Evolutionary conservation across 2,113 vertebrate species (phyloP).

Genomic region (Lepus americanus): DNA sequence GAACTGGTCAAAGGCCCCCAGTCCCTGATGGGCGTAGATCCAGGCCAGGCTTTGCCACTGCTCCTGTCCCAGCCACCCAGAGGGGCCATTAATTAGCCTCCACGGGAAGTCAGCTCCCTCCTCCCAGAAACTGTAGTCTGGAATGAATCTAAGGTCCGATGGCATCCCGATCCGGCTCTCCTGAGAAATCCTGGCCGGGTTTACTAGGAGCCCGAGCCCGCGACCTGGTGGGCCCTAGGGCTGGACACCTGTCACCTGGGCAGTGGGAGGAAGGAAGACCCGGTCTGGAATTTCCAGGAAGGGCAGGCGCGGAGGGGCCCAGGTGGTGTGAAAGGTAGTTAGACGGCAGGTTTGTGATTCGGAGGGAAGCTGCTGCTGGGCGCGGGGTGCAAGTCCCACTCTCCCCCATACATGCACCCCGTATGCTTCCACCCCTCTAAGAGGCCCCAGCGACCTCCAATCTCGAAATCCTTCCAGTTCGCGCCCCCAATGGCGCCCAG

Average conservation of each 20-base stretch:
- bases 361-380: background rate
- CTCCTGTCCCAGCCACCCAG: conserved; percentile 50
- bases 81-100: conserved; percentile 75
- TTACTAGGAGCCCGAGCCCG: background rate
- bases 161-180: conserved; percentile 26
- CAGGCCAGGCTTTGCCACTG: conserved; percentile 72
- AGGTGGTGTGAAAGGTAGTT: background rate
- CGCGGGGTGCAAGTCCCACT: background rate
- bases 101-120: conserved; percentile 20
- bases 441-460: background rate
- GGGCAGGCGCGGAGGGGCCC: background rate
- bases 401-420: background rate
- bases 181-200: conserved; percentile 55
- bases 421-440: background rate
- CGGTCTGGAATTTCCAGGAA: conserved; percentile 50
- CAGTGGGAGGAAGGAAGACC: conserved; percentile 22
- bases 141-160: background rate
- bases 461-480: background rate
- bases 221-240: background rate
- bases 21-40: conserved; percentile 43
- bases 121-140: background rate
- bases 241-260: conserved; percentile 82
- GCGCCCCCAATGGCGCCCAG: background rate
- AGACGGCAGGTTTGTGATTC: background rate
- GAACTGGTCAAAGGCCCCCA: background rate